A percentile compares a stretch with the other conserved stretches of the same genome.
These are phyloP conservation scores for Pogonus chalceus DNA, from an alignment of 1,140 invertebrate genomes.

Conservation along the genomic window DNA sequence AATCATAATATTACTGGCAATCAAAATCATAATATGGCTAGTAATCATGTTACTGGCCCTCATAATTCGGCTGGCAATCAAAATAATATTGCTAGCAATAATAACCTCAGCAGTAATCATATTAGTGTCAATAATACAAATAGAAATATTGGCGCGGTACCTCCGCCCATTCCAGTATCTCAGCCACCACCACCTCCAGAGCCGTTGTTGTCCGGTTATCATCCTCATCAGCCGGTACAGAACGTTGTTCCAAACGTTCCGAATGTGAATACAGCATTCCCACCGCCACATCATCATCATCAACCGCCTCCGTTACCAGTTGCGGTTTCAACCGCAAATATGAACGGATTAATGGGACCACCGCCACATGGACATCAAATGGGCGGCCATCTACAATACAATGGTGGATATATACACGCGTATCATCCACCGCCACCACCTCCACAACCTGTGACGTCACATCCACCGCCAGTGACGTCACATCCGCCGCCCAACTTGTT, in stretches of 20 bases:
- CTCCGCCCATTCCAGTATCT: background rate
- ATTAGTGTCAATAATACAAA: background rate
- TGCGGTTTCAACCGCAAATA: constrained; percentile 13
- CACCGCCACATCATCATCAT: constrained; percentile 12
- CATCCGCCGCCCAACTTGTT: background rate
- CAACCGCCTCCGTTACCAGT: constrained; percentile 15
- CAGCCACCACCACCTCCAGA: background rate
- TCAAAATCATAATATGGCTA: too few relatives aligned
- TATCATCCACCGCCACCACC: constrained; percentile 13
- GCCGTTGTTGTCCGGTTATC: background rate
- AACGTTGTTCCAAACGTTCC: background rate
- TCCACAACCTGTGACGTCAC: constrained; percentile 12
- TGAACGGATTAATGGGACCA: constrained; percentile 12
- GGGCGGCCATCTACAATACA: too few relatives aligned
- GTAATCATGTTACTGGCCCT: background rate
- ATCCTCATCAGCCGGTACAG: background rate
- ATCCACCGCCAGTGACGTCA: background rate
- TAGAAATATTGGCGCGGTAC: background rate
- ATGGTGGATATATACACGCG: background rate
- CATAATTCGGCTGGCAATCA: background rate
- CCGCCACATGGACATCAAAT: constrained; percentile 6
- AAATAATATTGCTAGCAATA: background rate
- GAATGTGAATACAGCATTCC: background rate
- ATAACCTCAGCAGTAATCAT: background rate
- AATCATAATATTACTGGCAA: too few relatives aligned